Evolutionary conservation across 2,888 invertebrate genomes (phyloP).

Genomic region (Apoda limacodes): DNA sequence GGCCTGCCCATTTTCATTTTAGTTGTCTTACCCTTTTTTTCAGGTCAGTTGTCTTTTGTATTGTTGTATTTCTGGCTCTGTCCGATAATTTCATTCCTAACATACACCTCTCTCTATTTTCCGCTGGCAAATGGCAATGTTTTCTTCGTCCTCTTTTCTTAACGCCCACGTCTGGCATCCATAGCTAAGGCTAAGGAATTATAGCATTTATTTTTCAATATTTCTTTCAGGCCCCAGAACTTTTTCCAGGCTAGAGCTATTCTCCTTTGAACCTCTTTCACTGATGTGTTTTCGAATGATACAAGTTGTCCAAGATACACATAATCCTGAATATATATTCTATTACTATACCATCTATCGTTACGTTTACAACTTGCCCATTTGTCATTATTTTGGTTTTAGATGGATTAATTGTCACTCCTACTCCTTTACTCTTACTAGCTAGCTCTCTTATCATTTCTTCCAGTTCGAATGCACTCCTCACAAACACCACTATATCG

Average conservation of each 20-base stretch:
- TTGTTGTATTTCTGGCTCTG: constrained; percentile 5
- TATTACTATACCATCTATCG: too few relatives aligned
- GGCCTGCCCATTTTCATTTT: too few relatives aligned
- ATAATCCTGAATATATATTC: too few relatives aligned
- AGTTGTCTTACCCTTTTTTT: too few relatives aligned
- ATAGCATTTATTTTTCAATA: constrained; percentile 3
- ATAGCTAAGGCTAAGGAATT: constrained; percentile 1
- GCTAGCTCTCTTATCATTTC: neutral
- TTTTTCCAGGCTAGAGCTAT: constrained; percentile 6
- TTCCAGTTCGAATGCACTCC: constrained; percentile 1
- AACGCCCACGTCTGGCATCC: constrained; percentile 4
- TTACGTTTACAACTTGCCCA: too few relatives aligned
- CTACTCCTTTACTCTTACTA: neutral
- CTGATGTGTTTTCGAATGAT: neutral
- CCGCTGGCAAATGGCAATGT: constrained; percentile 5
- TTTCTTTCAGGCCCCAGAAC: constrained; percentile 4
- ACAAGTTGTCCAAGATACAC: neutral
- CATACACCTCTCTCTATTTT: constrained; percentile 9
- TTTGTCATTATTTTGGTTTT: constrained; percentile 1
- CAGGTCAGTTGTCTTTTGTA: too few relatives aligned
- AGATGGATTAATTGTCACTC: neutral
- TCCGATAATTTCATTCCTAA: constrained; percentile 7
- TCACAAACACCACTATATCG: constrained; percentile 9
- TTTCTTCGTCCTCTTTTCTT: constrained; percentile 5
- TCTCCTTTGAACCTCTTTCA: too few relatives aligned